Evolutionary conservation across 1,140 invertebrate species (phyloP).

Genomic region (Drosophila sp.): DNA sequence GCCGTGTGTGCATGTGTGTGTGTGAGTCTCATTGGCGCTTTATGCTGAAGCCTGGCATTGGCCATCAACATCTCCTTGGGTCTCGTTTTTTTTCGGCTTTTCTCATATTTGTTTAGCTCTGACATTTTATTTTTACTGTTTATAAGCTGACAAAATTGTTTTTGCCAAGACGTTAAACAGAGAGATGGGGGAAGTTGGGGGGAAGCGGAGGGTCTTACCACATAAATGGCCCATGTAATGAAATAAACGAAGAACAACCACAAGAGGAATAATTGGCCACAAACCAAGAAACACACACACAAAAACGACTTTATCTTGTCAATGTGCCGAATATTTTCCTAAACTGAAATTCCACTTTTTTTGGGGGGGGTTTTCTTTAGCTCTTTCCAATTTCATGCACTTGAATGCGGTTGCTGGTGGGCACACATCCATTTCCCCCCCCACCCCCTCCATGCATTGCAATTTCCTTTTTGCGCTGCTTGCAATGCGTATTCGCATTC

Average conservation of each 20-base stretch:
- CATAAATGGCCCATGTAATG: slow-evolving; percentile 61
- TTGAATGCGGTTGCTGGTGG: slow-evolving; percentile 43
- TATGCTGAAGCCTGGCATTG: slow-evolving; percentile 40
- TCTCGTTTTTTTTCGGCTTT: slow-evolving; percentile 17
- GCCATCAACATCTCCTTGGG: slow-evolving; percentile 14
- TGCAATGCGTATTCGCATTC: slow-evolving; percentile 33
- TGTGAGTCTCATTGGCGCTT: slow-evolving; percentile 60
- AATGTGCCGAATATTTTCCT: slow-evolving; percentile 40
- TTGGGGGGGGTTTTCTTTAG: not conserved
- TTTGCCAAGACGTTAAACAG: slow-evolving; percentile 13
- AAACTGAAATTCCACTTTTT: slow-evolving; percentile 9
- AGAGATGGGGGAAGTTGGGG: not conserved
- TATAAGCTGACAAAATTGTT: slow-evolving; percentile 75
- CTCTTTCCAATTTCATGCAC: slow-evolving; percentile 57
- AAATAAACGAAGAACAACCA: slow-evolving; percentile 41
- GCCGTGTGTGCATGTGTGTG: slow-evolving; percentile 23
- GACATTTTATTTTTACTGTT: slow-evolving; percentile 75
- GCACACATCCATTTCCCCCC: slow-evolving; percentile 20
- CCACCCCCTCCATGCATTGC: not conserved
- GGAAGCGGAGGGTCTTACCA: slow-evolving; percentile 24
- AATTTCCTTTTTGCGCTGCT: slow-evolving; percentile 36
- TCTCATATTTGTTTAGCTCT: slow-evolving; percentile 55
- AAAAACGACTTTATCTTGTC: slow-evolving; percentile 46
- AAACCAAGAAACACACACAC: slow-evolving; percentile 9
- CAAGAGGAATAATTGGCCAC: slow-evolving; percentile 60